These are phyloP conservation scores for Syngnathus rostellatus DNA, from an alignment of 2,797 vertebrate species.

Conservation along the genomic window DNA sequence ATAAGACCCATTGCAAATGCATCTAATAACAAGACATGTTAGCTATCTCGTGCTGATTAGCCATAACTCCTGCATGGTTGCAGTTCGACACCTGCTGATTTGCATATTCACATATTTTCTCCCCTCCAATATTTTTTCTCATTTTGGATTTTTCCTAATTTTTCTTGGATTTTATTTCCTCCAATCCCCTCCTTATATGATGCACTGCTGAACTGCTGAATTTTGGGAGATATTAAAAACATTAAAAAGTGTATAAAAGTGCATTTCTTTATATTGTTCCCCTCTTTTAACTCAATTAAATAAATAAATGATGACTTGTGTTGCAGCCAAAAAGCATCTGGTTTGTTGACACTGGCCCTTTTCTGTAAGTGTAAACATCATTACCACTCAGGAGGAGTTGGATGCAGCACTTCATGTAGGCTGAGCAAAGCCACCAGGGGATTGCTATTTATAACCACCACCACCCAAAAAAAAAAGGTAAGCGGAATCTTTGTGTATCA, in stretches of 20 bases:
- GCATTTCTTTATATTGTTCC: neutral
- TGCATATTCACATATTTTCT: too few relatives aligned
- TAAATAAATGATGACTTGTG: neutral
- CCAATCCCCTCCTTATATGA: too few relatives aligned
- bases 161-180: too few relatives aligned
- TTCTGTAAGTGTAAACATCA: slow-evolving; percentile 10
- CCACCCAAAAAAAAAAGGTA: slow-evolving; percentile 26
- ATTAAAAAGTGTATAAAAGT: neutral
- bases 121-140: too few relatives aligned
- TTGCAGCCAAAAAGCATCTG: neutral
- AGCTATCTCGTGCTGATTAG: too few relatives aligned
- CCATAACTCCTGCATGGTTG: too few relatives aligned
- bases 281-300: neutral
- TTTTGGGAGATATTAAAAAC: neutral
- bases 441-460: slow-evolving; percentile 9
- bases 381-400: slow-evolving; percentile 1
- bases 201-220: neutral
- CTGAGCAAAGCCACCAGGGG: slow-evolving; percentile 5
- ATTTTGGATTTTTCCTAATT: too few relatives aligned
- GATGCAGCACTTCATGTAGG: slow-evolving; percentile 2
- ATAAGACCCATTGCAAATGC: too few relatives aligned
- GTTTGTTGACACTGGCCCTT: slow-evolving; percentile 1
- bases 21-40: too few relatives aligned
- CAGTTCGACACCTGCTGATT: too few relatives aligned
- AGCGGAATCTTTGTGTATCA: slow-evolving; percentile 30